These are phyloP conservation scores for Furnarius figulus DNA, from an alignment of 2,113 vertebrate species.

Conservation along the genomic window DNA sequence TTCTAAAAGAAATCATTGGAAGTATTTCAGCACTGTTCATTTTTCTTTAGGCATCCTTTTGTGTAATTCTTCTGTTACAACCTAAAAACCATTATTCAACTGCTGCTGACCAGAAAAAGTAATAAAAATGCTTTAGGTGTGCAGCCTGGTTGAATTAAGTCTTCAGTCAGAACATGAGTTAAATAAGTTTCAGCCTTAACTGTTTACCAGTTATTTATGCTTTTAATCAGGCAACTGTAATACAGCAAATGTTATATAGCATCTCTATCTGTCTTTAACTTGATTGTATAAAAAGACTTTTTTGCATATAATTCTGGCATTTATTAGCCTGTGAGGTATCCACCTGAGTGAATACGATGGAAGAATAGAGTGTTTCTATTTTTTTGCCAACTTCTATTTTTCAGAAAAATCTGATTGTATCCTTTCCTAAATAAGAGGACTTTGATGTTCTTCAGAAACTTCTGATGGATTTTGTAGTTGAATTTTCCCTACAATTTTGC, in stretches of 20 bases:
- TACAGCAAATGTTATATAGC: background rate
- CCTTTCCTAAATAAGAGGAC: conserved; percentile 65
- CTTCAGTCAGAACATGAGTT: background rate
- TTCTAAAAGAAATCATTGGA: background rate
- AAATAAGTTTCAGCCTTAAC: background rate
- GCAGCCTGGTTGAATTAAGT: background rate
- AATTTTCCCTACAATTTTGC: conserved; percentile 66
- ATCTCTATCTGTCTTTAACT: background rate
- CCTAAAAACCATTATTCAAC: background rate
- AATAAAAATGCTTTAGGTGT: background rate
- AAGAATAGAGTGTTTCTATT: conserved; percentile 52
- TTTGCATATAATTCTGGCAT: conserved; percentile 21
- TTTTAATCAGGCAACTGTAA: background rate
- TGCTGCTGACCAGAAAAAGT: background rate
- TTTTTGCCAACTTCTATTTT: conserved; percentile 67
- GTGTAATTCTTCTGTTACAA: background rate
- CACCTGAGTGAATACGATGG: conserved; percentile 41
- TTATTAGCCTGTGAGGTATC: conserved; percentile 33
- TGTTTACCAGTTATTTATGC: background rate
- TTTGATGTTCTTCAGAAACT: conserved; percentile 66
- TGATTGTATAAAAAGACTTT: background rate
- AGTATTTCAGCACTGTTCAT: background rate
- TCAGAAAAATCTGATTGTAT: conserved; percentile 66
- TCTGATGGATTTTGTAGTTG: conserved; percentile 65
- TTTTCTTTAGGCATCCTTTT: background rate